These are phyloP conservation scores for Cepaea nemoralis DNA, from an alignment of 1,140 invertebrate species.

Conservation along the genomic window DNA sequence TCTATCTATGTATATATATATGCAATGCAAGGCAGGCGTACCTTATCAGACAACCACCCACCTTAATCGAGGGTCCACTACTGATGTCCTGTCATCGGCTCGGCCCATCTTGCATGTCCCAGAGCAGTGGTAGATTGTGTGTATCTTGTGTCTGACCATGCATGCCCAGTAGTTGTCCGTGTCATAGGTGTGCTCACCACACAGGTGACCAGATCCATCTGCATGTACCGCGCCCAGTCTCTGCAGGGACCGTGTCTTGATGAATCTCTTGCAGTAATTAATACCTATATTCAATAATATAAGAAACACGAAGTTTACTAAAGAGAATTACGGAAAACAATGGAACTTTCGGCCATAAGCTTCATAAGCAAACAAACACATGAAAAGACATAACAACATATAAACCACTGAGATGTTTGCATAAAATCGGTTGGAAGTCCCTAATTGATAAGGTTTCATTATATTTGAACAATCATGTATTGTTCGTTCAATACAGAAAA, in stretches of 20 bases:
- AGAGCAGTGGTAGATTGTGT: conserved; percentile 88
- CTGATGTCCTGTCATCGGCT: conserved; percentile 84
- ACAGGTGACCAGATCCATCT: conserved; percentile 42
- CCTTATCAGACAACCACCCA: conserved; percentile 18
- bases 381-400: too few relatives aligned
- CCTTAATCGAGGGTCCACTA: conserved; percentile 84
- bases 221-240: conserved; percentile 38
- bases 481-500: too few relatives aligned
- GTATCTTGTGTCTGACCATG: conserved; percentile 61
- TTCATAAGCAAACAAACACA: too few relatives aligned
- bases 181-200: conserved; percentile 44
- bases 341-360: too few relatives aligned
- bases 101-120: conserved; percentile 95
- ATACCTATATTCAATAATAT: too few relatives aligned
- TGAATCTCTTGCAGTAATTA: conserved; percentile 38
- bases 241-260: conserved; percentile 37
- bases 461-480: too few relatives aligned
- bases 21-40: not conserved
- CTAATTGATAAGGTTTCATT: too few relatives aligned
- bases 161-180: conserved; percentile 70
- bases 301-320: too few relatives aligned
- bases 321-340: not conserved
- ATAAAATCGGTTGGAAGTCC: too few relatives aligned
- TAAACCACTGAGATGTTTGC: too few relatives aligned
- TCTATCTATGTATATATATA: too few relatives aligned